Evolutionary conservation across 2,113 vertebrate genomes (phyloP).

Genomic region (Tympanuchus pallidicinctus): DNA sequence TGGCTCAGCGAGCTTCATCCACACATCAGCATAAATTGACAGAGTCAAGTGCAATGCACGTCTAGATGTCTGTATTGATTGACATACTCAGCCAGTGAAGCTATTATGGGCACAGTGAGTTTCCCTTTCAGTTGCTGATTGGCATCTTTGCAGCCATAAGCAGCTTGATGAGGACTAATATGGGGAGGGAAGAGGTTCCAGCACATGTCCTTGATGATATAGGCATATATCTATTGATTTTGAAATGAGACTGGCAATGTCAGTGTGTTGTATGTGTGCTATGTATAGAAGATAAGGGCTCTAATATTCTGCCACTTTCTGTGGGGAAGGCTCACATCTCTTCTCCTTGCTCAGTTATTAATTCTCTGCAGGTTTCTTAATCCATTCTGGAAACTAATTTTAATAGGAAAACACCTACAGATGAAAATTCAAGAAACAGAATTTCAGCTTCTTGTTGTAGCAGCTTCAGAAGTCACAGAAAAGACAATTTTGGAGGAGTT

Average conservation of each 20-base stretch:
- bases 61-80: conserved; percentile 45
- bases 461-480: neutral
- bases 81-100: neutral
- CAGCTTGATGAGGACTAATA: conserved; percentile 73
- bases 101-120: conserved; percentile 43
- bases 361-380: neutral
- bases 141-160: conserved; percentile 69
- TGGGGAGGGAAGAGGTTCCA: conserved; percentile 43
- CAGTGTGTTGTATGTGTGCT: neutral
- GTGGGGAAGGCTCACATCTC: neutral
- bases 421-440: neutral
- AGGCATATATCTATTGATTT: conserved; percentile 48
- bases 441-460: neutral
- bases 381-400: neutral
- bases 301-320: neutral
- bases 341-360: neutral
- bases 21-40: conserved; percentile 49
- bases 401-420: neutral
- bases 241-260: neutral
- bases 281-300: neutral
- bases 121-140: conserved; percentile 39
- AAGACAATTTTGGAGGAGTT: neutral
- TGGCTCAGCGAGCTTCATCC: neutral
- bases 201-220: conserved; percentile 33
- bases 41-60: conserved; percentile 6